Evolutionary conservation across 2,888 invertebrate species (phyloP), one percentile per base, ranked within the genome.

Genomic region (Xestia sexstrigata): DNA sequence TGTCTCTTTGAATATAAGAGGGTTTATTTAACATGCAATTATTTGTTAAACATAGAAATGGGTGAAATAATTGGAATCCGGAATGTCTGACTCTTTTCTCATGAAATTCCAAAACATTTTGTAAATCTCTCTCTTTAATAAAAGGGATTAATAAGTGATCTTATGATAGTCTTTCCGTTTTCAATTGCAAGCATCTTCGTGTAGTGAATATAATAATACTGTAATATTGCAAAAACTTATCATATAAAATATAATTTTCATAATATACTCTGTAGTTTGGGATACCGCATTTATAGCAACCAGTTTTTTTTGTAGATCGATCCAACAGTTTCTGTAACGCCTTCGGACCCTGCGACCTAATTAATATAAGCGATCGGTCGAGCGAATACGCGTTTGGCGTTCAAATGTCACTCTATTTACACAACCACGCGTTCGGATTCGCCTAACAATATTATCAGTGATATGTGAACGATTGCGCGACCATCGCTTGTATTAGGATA

Each of bases 281-380:
- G 30, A 73, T 78, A 70, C 63, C 26, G 78, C 73, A 82, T 74
- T 73, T 74, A 74, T 52, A 78, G 60, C 23, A 45, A 66, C 52
- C 26, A 23, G 17, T 60, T 52, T 70, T 49, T 35, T 70, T 35
- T 45, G 49, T 67, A 69, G n/a, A 72, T 15, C 13, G 9, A 60
- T 11, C 23, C 45, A 55, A 2, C n/a, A 58, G 23, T 49, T 35
- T 58, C 49, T 49, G 23, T 58, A 42, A 65, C 3, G n/a, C 39
- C 20, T 39, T 30, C 26, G 63, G 15, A 42, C 65, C 13, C 42
- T 65, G n/a, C 65, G 17, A n/a, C n/a, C n/a, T 65, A 65, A 65
- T 65, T 65, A 65, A 65, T 65, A 42, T 17, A 42, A n/a, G 42
- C n/a, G 15, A 63, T n/a, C 23, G 13, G 17, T 63, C 23, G 63